These are phyloP conservation scores for Istiophorus platypterus DNA, from an alignment of 2,113 vertebrate species.

Conservation along the genomic window DNA sequence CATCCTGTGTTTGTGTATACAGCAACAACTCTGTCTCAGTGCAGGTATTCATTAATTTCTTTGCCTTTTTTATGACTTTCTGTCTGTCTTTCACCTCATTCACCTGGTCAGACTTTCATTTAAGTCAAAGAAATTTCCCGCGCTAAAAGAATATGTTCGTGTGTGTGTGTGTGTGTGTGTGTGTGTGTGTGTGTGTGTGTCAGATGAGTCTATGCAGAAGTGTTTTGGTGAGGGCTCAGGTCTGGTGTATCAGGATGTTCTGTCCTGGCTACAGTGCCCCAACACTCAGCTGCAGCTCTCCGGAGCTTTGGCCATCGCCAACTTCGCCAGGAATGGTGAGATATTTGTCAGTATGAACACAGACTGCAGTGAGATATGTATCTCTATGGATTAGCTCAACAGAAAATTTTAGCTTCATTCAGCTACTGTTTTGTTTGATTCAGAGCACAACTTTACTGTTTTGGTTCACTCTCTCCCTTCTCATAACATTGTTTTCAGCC, in stretches of 20 bases:
- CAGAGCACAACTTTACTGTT: too few species aligned
- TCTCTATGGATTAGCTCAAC: background rate
- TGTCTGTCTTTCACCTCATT: background rate
- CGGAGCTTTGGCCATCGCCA: constrained; percentile 76
- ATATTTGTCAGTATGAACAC: background rate
- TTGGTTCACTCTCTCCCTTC: too few species aligned
- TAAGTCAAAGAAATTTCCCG: background rate
- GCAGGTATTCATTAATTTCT: background rate
- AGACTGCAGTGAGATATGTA: background rate
- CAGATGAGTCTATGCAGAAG: constrained; percentile 85
- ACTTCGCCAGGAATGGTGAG: constrained; percentile 83
- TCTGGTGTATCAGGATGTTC: constrained; percentile 79
- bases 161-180: constrained; percentile 30
- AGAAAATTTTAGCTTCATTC: too few species aligned
- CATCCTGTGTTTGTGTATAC: background rate
- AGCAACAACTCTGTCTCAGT: background rate
- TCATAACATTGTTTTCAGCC: too few species aligned
- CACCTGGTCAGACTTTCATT: background rate
- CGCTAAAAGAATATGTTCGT: background rate
- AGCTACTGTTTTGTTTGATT: too few species aligned
- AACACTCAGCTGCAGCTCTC: constrained; percentile 83
- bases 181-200: constrained; percentile 27
- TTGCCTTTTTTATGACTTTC: background rate
- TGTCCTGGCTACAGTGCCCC: constrained; percentile 80
- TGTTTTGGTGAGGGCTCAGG: constrained; percentile 81